Evolutionary conservation across 2,888 invertebrate species (phyloP).

Genomic region (Automeris io): DNA sequence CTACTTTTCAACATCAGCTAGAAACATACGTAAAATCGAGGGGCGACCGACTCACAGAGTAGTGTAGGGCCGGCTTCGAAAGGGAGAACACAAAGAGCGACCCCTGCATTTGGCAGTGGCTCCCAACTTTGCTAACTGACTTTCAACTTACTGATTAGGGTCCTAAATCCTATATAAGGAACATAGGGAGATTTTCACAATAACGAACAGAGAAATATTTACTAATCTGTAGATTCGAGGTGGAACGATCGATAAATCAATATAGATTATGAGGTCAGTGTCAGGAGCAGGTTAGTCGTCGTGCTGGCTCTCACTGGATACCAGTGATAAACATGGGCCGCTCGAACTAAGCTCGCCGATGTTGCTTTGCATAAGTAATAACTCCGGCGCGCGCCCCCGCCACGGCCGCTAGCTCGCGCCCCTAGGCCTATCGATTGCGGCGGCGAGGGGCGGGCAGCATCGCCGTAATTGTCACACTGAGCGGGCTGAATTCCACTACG

Average conservation of each 20-base stretch:
- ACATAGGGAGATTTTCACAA: conserved; percentile 32
- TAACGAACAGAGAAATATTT: background rate
- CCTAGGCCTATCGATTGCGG: conserved; percentile 84
- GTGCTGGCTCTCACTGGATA: conserved; percentile 15
- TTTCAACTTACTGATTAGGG: conserved; percentile 49
- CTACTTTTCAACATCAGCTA: background rate
- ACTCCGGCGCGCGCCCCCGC: conserved; percentile 39
- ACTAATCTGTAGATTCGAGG: background rate
- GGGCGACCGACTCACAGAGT: conserved; percentile 38
- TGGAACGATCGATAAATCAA: conserved; percentile 32
- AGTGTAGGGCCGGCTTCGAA: conserved; percentile 33
- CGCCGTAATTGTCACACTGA: conserved; percentile 76
- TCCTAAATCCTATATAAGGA: conserved; percentile 18
- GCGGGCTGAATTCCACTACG: conserved; percentile 58
- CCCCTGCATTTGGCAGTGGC: conserved; percentile 53
- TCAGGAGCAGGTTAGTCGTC: conserved; percentile 8
- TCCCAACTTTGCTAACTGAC: conserved; percentile 41
- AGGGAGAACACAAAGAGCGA: conserved; percentile 59
- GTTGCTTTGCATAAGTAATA: conserved; percentile 75
- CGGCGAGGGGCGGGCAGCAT: conserved; percentile 77
- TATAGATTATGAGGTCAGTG: conserved; percentile 29
- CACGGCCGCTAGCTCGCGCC: conserved; percentile 73
- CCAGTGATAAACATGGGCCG: conserved; percentile 6
- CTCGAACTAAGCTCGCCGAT: conserved; percentile 27
- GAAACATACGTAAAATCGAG: conserved; percentile 8